A percentile compares a stretch with the other conserved stretches of the same genome.
Conservation (phyloP, 2,797 vertebrate genomes). For the Cygnus olor region DNA sequence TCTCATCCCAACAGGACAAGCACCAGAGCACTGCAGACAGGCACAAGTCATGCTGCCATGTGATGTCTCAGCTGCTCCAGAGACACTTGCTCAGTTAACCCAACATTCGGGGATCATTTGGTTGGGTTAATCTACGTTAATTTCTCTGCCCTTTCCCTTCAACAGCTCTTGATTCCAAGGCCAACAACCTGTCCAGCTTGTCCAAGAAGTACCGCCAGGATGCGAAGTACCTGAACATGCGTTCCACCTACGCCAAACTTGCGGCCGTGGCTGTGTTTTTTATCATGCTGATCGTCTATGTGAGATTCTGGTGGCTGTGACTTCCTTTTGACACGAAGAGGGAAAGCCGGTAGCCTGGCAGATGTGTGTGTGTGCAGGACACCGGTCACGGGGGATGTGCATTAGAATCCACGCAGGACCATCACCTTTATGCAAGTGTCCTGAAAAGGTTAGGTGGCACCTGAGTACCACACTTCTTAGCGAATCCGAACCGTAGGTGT, state of each 20-base stretch:
- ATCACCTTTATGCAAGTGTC: constrained; percentile 46
- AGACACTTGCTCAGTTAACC: neutral
- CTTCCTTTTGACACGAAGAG: neutral
- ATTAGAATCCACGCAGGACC: constrained; percentile 77
- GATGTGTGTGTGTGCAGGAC: constrained; percentile 72
- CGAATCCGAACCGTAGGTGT: constrained; percentile 61
- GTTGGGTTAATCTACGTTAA: neutral
- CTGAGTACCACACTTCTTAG: constrained; percentile 45
- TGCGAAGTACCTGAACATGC: constrained; percentile 98
- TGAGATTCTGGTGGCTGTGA: constrained; percentile 99
- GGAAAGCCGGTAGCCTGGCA: constrained; percentile 67
- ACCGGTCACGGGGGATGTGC: constrained; percentile 74
- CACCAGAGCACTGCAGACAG: neutral
- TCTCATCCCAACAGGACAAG: neutral
- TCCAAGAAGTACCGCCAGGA: constrained; percentile 99
- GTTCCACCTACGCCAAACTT: constrained; percentile 97
- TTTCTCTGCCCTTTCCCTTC: constrained; percentile 26
- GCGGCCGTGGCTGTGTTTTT: constrained; percentile 95
- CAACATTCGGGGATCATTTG: neutral
- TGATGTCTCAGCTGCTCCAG: neutral
- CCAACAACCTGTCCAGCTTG: constrained; percentile 94
- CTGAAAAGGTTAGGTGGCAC: constrained; percentile 63
- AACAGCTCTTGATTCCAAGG: constrained; percentile 95
- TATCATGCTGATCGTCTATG: constrained; percentile 97
- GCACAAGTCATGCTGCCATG: rapidly evolving